These are phyloP conservation scores for Phalacrocorax carbo DNA, from an alignment of 2,113 vertebrate species.

Conservation along the genomic window DNA sequence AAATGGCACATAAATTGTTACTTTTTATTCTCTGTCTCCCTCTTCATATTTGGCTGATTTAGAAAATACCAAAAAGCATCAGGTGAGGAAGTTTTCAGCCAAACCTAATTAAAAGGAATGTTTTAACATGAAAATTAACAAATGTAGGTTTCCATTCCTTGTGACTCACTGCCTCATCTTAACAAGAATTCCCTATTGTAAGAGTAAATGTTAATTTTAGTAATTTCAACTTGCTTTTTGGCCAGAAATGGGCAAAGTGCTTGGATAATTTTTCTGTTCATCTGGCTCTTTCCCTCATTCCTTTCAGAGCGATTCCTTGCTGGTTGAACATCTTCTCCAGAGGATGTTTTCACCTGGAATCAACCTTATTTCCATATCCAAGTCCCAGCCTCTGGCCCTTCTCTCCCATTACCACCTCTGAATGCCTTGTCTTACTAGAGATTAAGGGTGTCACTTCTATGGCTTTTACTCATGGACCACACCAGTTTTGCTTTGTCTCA, in stretches of 20 bases:
- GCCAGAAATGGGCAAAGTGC: not conserved
- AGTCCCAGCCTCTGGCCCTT: not conserved
- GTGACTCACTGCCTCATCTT: constrained; percentile 53
- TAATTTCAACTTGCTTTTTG: constrained; percentile 10
- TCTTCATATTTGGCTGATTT: constrained; percentile 5
- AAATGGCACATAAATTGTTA: not conserved
- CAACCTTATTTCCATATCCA: not conserved
- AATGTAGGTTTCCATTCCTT: constrained; percentile 41
- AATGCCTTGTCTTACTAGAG: not conserved
- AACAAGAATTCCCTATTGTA: constrained; percentile 45
- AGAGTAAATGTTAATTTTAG: constrained; percentile 57
- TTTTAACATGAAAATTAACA: constrained; percentile 62
- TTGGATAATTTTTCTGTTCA: not conserved
- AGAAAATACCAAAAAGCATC: not conserved
- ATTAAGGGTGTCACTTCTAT: not conserved
- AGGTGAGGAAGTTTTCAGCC: constrained; percentile 35
- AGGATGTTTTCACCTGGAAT: not conserved
- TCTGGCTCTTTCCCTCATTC: not conserved
- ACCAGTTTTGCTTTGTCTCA: not conserved
- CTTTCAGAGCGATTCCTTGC: not conserved
- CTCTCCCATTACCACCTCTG: not conserved
- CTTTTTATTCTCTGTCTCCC: not conserved
- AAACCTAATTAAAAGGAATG: constrained; percentile 63
- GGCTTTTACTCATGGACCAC: not conserved
- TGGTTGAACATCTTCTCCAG: not conserved